Evolutionary conservation across 2,797 vertebrate species (phyloP).

Genomic region (Lemur catta): DNA sequence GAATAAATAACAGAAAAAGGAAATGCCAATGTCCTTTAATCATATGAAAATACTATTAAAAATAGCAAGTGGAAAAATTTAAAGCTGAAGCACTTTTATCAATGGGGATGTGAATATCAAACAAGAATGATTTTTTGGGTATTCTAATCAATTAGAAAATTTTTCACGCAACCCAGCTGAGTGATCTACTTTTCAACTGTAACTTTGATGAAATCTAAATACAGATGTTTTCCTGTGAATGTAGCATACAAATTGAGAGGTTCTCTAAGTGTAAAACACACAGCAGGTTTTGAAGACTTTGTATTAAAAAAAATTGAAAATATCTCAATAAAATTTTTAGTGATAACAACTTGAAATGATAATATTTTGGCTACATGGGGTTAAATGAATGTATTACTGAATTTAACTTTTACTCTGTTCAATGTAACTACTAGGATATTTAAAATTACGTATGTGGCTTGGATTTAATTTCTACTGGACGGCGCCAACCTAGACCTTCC

Average conservation of each 20-base stretch:
- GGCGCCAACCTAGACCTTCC: not conserved
- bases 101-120: not conserved
- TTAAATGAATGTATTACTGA: not conserved
- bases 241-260: too few relatives aligned
- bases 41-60: not conserved
- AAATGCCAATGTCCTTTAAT: slow-evolving; percentile 16
- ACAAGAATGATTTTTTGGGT: not conserved
- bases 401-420: not conserved
- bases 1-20: slow-evolving; percentile 1
- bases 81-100: not conserved
- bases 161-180: not conserved
- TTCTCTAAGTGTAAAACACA: not conserved
- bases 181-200: not conserved
- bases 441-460: not conserved
- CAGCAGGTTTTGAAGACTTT: not conserved
- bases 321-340: not conserved
- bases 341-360: not conserved
- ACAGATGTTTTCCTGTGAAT: not conserved
- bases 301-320: not conserved
- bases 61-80: not conserved
- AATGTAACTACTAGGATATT: not conserved
- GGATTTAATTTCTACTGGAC: not conserved
- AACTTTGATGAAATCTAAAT: not conserved
- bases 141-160: not conserved
- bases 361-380: not conserved